Evolutionary conservation across 2,797 vertebrate species (phyloP).

Genomic region (Sarcophilus harrisii): DNA sequence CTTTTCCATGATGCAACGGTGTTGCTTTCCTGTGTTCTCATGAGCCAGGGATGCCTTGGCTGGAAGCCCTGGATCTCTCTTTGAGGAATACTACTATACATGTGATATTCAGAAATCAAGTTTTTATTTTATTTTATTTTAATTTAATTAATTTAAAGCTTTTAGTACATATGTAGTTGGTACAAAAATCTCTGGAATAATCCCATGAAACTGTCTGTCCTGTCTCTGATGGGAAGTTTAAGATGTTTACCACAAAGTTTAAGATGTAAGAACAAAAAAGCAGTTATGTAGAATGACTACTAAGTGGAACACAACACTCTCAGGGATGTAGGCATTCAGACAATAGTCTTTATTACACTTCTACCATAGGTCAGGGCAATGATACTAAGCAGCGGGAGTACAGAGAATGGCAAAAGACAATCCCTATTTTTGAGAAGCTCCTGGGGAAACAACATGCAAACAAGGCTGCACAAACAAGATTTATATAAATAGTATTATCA

Average conservation of each 20-base stretch:
- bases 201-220: not conserved
- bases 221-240: not conserved
- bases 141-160: constrained; percentile 31
- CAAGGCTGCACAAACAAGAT: not conserved
- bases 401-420: not conserved
- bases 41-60: constrained; percentile 34
- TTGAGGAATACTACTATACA: not conserved
- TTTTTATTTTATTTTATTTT: not conserved
- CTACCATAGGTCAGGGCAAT: not conserved
- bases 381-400: not conserved
- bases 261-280: not conserved
- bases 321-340: constrained; percentile 14
- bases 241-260: not conserved
- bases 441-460: not conserved
- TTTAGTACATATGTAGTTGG: constrained; percentile 16
- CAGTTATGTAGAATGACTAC: not conserved
- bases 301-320: not conserved
- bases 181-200: constrained; percentile 6
- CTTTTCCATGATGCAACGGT: constrained; percentile 25
- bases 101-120: constrained; percentile 46
- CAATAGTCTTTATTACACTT: not conserved
- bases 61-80: not conserved
- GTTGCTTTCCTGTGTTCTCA: not conserved
- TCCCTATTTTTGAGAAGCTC: not conserved
- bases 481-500: too few relatives aligned